Percentiles rank a stretch among this genome's conserved stretches.
phyloP scores from a whole-genome alignment of 2,113 vertebrate genomes.

The Cryptomyrus ogoouensis region DNA sequence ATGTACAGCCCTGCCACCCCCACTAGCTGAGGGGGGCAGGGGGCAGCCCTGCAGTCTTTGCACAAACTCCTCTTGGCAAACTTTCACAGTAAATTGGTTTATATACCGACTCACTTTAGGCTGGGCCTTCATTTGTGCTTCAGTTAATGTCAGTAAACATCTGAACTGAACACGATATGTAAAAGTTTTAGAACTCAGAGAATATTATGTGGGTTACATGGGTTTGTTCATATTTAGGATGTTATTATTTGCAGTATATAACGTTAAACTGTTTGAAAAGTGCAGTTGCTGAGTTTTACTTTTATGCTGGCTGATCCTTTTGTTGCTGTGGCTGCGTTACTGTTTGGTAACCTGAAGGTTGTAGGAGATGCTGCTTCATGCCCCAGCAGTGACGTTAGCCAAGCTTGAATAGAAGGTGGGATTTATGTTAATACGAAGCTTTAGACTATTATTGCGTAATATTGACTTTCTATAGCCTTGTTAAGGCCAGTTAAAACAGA shows the following conservation, averaged over 20 bases:
- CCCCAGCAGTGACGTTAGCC: background rate
- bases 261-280: background rate
- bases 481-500: background rate
- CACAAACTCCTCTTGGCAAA: background rate
- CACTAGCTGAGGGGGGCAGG: no score
- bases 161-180: background rate
- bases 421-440: background rate
- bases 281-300: background rate
- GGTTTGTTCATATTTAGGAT: background rate
- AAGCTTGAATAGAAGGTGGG: background rate
- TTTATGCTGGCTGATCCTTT: background rate
- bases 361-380: background rate
- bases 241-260: no score
- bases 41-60: background rate
- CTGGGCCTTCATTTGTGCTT: background rate
- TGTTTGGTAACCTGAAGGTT: background rate
- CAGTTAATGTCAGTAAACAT: background rate
- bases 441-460: background rate
- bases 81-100: background rate
- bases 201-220: background rate
- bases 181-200: background rate
- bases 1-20: no score
- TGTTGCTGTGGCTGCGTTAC: background rate
- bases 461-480: background rate
- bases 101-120: background rate